Base-by-base conservation (phyloP, 2,888 invertebrate species). In the Eupeodes latifasciatus region DNA sequence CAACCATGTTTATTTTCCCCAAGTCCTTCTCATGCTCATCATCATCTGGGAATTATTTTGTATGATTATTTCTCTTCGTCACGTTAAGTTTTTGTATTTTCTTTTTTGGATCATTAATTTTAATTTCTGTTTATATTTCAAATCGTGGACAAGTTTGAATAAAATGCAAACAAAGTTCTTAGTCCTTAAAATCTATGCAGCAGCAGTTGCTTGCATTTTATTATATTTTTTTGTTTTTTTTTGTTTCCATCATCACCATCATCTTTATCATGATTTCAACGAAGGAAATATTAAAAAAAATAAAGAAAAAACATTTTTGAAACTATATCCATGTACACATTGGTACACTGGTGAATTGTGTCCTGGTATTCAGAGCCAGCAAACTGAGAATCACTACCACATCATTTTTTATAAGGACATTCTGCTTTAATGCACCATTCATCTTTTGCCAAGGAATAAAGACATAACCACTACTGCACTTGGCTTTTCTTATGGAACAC, bases 101-200 rank as follows among this genome's bases (percentile, higher is more conserved):
- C 19, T 4, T 34, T 47, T 27, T n/a, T 40, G 59, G 59, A 72
- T 72, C 72, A 72, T 72, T 72, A 72, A 72, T 72, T 72, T 72
- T 72, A 72, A 72, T 72, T 72, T 72, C 40, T 72, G 47, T 72
- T 44, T 55, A 44, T 19, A 7, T 71, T 47, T 72, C n/a, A 36
- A 69, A 53, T 69, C 40, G 9, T 55, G 40, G 34, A 55, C 6
- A 40, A 7, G 40, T 40, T 40, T 40, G 40, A 7, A 9, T 9
- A 40, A 7, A 40, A 40, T 40, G 40, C 40, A 27, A 27, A 36
- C 27, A 47, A 7, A 11, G 16, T 51, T 36, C 27, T 67, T 16
- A 2, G 27, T 66, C 66, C 49, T 66, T 49, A 19, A 19, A 12
- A 64, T 64, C 44, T 16, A 47, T 51, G 49, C 66, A 27, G 66